Conservation (phyloP, 2,113 vertebrate species). For the Phyllostomus discolor region DNA sequence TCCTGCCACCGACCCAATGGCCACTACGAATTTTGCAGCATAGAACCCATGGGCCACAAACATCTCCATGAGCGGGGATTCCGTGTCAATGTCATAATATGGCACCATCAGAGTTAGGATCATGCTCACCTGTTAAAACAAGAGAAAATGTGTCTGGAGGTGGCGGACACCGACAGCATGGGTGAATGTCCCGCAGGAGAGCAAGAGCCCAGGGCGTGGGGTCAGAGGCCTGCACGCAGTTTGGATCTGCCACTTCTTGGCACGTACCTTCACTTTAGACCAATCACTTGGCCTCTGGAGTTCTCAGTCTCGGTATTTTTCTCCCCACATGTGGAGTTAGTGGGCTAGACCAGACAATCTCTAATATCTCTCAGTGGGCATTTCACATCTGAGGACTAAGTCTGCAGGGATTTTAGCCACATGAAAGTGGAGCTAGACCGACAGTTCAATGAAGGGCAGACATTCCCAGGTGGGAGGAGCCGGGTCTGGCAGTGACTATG, state of each 20-base stretch:
- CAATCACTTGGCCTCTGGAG: background rate
- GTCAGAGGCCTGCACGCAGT: background rate
- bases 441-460: background rate
- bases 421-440: background rate
- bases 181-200: background rate
- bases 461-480: background rate
- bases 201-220: background rate
- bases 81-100: constrained; percentile 91
- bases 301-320: background rate
- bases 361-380: background rate
- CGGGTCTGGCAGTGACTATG: background rate
- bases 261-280: background rate
- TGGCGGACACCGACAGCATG: background rate
- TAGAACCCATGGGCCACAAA: constrained; percentile 92
- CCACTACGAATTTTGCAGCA: constrained; percentile 92
- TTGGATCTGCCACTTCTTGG: background rate
- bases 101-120: constrained; percentile 97
- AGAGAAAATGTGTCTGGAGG: background rate
- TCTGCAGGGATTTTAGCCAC: background rate
- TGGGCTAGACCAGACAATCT: background rate
- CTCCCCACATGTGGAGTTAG: background rate
- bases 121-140: constrained; percentile 89
- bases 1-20: constrained; percentile 91
- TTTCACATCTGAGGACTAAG: background rate
- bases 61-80: constrained; percentile 99